Conservation (phyloP, 1,140 invertebrate genomes). For the Periplaneta americana region DNA sequence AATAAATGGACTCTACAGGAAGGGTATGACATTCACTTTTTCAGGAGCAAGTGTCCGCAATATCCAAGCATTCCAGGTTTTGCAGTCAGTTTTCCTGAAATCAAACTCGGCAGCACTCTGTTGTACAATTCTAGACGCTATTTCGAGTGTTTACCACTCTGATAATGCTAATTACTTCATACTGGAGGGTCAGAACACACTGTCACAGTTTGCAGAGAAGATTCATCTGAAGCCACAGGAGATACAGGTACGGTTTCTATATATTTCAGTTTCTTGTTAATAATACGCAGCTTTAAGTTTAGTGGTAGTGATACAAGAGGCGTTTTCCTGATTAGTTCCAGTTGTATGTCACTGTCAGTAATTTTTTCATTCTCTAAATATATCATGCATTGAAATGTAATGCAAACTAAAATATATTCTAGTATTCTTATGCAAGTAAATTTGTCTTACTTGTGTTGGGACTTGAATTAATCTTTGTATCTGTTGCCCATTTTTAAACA, state of each 20-base stretch:
- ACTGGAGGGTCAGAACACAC: conserved; percentile 90
- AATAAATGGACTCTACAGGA: too few relatives aligned
- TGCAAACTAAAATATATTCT: too few relatives aligned
- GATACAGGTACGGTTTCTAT: conserved; percentile 62
- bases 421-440: too few relatives aligned
- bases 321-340: too few relatives aligned
- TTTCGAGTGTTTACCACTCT: conserved; percentile 94
- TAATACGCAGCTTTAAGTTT: not conserved
- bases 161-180: conserved; percentile 99
- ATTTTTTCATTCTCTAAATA: too few relatives aligned
- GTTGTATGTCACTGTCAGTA: too few relatives aligned
- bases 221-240: conserved; percentile 85
- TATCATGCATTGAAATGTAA: too few relatives aligned
- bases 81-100: conserved; percentile 91
- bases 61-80: conserved; percentile 91
- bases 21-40: too few relatives aligned
- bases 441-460: too few relatives aligned
- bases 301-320: too few relatives aligned
- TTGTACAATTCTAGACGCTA: conserved; percentile 89
- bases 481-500: too few relatives aligned
- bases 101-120: conserved; percentile 79
- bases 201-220: conserved; percentile 93
- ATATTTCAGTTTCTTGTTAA: not conserved
- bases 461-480: too few relatives aligned
- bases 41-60: conserved; percentile 76